A percentile compares a stretch with the other conserved stretches of the same genome.
Conservation (phyloP, 2,113 vertebrate species). For the Arizona elegans region DNA sequence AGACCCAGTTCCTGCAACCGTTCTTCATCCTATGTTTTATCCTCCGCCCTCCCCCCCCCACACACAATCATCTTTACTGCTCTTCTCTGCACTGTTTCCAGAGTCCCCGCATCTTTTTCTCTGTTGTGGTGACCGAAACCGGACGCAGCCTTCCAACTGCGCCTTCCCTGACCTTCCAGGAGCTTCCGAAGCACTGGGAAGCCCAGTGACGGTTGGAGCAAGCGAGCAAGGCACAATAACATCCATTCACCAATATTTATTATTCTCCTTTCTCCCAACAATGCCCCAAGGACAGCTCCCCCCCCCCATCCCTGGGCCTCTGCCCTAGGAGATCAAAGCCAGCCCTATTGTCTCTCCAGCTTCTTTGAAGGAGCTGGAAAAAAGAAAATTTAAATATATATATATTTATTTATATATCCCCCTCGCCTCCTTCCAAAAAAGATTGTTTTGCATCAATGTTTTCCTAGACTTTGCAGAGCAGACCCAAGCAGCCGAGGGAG, state of each 20-base stretch:
- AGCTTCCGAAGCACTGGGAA: background rate
- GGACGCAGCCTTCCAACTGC: background rate
- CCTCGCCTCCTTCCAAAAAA: background rate
- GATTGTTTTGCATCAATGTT: background rate
- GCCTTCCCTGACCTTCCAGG: background rate
- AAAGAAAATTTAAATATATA: background rate
- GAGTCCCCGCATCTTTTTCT: too few species aligned
- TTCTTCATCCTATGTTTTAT: too few species aligned
- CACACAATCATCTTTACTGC: too few species aligned
- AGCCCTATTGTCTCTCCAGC: background rate
- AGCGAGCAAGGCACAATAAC: background rate
- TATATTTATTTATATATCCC: background rate
- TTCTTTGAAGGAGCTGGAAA: background rate
- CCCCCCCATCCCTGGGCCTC: background rate
- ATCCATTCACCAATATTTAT: background rate
- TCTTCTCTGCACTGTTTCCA: too few species aligned
- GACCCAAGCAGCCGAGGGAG: too few species aligned
- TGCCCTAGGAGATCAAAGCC: background rate
- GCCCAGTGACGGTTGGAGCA: too few species aligned
- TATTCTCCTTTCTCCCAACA: background rate
- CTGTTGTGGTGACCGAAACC: background rate
- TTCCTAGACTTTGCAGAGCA: background rate
- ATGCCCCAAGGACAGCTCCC: background rate
- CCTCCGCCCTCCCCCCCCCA: too few species aligned
- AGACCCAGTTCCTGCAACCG: too few species aligned